Evolutionary conservation across 2,888 invertebrate genomes (phyloP).

Genomic region (Nomada fucata): DNA sequence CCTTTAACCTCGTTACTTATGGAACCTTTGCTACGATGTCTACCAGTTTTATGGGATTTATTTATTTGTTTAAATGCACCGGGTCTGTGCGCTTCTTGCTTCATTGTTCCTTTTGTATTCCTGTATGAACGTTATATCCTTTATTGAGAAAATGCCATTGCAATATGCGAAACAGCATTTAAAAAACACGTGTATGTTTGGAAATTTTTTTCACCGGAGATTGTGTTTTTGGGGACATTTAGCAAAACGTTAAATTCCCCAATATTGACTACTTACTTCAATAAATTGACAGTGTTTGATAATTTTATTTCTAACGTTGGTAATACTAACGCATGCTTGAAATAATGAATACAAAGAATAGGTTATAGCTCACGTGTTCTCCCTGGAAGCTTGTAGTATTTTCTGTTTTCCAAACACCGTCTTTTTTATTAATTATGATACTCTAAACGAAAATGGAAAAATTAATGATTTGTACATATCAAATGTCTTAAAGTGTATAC

Average conservation of each 20-base stretch:
- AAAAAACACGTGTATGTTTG: slow-evolving; percentile 28
- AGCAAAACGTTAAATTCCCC: too few species aligned
- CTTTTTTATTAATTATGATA: not conserved
- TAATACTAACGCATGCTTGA: not conserved
- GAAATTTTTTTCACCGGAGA: too few species aligned
- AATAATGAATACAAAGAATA: slow-evolving; percentile 12
- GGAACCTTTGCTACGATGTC: slow-evolving; percentile 96
- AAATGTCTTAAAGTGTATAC: not conserved
- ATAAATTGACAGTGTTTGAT: too few species aligned
- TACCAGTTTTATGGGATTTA: slow-evolving; percentile 96
- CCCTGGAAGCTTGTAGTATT: not conserved
- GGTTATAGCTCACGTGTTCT: slow-evolving; percentile 49
- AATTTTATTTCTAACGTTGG: slow-evolving; percentile 10
- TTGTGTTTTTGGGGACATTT: too few species aligned
- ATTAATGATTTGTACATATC: not conserved
- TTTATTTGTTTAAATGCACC: slow-evolving; percentile 96
- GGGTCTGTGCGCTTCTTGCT: slow-evolving; percentile 89
- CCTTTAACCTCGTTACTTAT: slow-evolving; percentile 92
- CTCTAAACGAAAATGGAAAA: not conserved
- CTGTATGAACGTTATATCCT: slow-evolving; percentile 19
- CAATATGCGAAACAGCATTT: not conserved
- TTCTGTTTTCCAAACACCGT: not conserved
- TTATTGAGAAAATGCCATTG: not conserved
- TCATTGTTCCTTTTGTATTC: slow-evolving; percentile 65
- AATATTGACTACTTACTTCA: too few species aligned